A percentile compares a stretch with the other conserved stretches of the same genome.
phyloP scores from a whole-genome alignment of 2,113 vertebrate genomes.

The Hiodon alosoides region DNA sequence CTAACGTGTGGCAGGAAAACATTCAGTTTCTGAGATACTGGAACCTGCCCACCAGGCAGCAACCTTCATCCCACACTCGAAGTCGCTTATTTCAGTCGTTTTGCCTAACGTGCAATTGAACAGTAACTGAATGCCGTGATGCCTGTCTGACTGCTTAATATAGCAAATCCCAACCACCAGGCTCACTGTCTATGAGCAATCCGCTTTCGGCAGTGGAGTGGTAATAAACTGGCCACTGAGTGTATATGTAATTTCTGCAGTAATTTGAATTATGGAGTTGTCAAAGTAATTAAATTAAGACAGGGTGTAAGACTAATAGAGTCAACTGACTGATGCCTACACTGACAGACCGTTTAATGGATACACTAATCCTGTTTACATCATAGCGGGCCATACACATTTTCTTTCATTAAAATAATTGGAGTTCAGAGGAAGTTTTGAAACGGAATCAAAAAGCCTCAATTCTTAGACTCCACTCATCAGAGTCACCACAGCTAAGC shows the following conservation, averaged over 20 bases:
- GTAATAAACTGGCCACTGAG: no score
- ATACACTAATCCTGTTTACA: slow-evolving; percentile 56
- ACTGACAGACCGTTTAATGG: slow-evolving; percentile 58
- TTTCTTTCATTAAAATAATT: slow-evolving; percentile 54
- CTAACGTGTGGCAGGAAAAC: no score
- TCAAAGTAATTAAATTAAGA: slow-evolving; percentile 28
- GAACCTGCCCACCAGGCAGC: no score
- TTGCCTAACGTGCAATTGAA: no score
- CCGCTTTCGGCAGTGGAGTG: no score
- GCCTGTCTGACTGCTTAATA: no score
- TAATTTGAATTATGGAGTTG: slow-evolving; percentile 44
- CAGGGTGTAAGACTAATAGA: slow-evolving; percentile 35
- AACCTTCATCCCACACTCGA: no score
- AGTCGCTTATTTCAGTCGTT: no score
- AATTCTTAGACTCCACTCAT: slow-evolving; percentile 37
- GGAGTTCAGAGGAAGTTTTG: slow-evolving; percentile 48
- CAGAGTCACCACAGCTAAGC: slow-evolving; percentile 34
- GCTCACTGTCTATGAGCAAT: no score
- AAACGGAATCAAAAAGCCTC: slow-evolving; percentile 34
- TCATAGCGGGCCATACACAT: slow-evolving; percentile 49
- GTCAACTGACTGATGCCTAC: slow-evolving; percentile 59
- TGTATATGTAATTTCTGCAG: not conserved
- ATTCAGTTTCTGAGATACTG: no score
- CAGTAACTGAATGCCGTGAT: no score
- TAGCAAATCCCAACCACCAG: no score